Conservation (phyloP, 2,797 vertebrate species). For the Sarcophilus harrisii region DNA sequence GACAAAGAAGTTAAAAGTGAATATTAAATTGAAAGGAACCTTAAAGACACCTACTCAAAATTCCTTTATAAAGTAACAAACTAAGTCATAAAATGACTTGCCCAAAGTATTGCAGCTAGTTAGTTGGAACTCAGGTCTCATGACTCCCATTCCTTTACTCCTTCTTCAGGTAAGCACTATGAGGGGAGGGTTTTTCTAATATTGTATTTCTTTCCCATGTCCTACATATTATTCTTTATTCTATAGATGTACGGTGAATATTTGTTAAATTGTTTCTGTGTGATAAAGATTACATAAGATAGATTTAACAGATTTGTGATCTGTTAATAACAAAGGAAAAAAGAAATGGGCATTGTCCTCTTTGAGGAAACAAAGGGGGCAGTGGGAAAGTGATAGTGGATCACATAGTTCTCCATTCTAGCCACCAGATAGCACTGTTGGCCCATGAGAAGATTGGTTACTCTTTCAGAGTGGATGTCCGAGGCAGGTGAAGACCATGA, state of each 20-base stretch:
- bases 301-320: background rate
- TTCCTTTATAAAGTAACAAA: background rate
- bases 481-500: background rate
- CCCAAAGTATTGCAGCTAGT: too few species aligned
- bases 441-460: background rate
- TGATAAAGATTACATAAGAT: background rate
- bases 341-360: background rate
- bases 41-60: background rate
- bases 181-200: background rate
- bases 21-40: background rate
- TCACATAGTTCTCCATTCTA: background rate
- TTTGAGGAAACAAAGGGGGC: background rate
- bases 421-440: background rate
- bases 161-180: background rate
- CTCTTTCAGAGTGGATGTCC: background rate
- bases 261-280: background rate
- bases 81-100: background rate
- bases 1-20: background rate
- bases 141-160: background rate
- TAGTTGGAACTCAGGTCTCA: background rate
- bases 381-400: constrained; percentile 11
- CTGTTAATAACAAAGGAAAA: background rate
- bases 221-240: background rate
- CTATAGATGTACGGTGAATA: background rate
- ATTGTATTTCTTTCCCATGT: background rate